These are phyloP conservation scores for Micoletzkya japonica DNA, from an alignment of 2,888 invertebrate genomes.

Conservation along the genomic window DNA sequence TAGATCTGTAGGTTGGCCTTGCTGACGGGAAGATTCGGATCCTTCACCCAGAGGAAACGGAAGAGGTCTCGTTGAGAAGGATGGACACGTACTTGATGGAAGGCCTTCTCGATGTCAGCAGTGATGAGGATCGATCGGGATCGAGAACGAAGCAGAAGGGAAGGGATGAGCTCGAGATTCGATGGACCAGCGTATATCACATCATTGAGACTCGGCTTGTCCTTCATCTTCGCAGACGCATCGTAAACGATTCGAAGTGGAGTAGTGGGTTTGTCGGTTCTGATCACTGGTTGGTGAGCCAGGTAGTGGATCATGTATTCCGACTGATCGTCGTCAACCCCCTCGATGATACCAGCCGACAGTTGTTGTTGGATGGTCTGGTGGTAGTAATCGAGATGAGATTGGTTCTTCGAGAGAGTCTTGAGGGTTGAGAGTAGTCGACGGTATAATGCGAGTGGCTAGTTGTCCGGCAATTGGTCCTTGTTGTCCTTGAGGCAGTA, in stretches of 20 bases:
- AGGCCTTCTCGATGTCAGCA: slow-evolving; percentile 47
- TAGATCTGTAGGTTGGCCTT: slow-evolving; percentile 32
- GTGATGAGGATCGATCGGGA: slow-evolving; percentile 13
- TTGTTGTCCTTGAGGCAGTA: neutral
- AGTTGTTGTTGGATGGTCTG: neutral
- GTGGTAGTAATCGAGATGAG: neutral
- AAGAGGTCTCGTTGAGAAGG: slow-evolving; percentile 32
- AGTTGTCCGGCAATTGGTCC: neutral
- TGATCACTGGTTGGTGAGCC: neutral
- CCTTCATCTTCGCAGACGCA: slow-evolving; percentile 29
- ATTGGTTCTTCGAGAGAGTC: neutral
- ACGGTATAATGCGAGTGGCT: neutral
- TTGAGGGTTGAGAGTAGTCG: neutral
- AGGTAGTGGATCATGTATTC: neutral
- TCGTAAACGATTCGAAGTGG: slow-evolving; percentile 35
- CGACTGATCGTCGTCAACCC: neutral
- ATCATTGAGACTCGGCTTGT: slow-evolving; percentile 35
- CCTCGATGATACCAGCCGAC: neutral
- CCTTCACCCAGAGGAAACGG: slow-evolving; percentile 39
- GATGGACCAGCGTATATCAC: slow-evolving; percentile 33
- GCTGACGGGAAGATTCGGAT: slow-evolving; percentile 23
- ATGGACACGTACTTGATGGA: slow-evolving; percentile 38
- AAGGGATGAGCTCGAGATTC: slow-evolving; percentile 24
- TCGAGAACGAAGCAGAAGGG: slow-evolving; percentile 32
- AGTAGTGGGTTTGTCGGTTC: slow-evolving; percentile 19